phyloP scores from a whole-genome alignment of 2,888 invertebrate species.

The Zygothrica quintamaculata region DNA sequence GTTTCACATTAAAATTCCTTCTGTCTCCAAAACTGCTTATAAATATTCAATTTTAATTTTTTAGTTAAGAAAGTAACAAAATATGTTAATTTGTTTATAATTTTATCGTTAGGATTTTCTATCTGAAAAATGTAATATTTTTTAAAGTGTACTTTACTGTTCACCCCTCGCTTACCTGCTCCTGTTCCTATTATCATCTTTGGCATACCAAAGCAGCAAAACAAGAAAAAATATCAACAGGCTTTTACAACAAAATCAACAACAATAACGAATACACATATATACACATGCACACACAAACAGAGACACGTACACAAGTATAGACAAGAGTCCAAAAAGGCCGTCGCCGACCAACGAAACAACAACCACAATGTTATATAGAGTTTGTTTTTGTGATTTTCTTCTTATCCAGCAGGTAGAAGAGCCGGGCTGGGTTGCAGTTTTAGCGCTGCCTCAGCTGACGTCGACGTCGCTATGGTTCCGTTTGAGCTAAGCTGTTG shows the following conservation, averaged over 20 bases:
- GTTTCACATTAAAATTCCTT: neutral
- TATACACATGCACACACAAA: constrained; percentile 3
- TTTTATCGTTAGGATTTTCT: no score
- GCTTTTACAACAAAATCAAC: constrained; percentile 38
- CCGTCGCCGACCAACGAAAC: constrained; percentile 12
- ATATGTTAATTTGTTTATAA: no score
- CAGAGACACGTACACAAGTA: neutral
- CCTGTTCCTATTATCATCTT: constrained; percentile 21
- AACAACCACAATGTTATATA: constrained; percentile 17
- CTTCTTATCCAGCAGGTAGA: constrained; percentile 62
- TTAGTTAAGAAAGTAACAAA: constrained; percentile 6
- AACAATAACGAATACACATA: neutral
- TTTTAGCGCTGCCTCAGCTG: constrained; percentile 37
- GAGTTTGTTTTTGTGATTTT: constrained; percentile 54
- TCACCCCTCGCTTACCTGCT: constrained; percentile 11
- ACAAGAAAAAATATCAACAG: constrained; percentile 61
- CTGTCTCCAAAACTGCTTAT: no score
- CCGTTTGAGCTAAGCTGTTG: constrained; percentile 53
- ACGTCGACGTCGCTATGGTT: constrained; percentile 19
- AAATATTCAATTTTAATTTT: no score
- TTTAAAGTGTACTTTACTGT: constrained; percentile 24
- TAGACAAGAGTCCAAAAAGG: constrained; percentile 30
- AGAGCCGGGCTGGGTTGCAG: constrained; percentile 51
- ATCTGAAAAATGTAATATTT: no score
- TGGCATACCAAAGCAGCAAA: constrained; percentile 35